Conservation (phyloP, 2,888 invertebrate species). For the Eupithecia insigniata region DNA sequence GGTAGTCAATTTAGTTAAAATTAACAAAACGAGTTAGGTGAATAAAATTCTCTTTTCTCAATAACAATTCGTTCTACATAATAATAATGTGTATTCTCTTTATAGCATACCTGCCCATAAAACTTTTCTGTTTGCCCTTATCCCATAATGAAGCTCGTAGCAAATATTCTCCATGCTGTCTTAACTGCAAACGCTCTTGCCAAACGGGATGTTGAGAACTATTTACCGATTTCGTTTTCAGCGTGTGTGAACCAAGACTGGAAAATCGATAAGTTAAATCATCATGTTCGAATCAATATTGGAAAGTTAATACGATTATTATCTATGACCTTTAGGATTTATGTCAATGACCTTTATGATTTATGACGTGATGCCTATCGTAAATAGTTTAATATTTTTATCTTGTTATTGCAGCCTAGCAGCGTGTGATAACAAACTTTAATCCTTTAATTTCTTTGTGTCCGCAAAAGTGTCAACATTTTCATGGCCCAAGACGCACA, state of each 20-base stretch:
- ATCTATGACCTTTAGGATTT: neutral
- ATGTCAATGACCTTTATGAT: neutral
- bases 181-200: conserved; percentile 69
- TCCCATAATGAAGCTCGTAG: conserved; percentile 68
- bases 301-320: neutral
- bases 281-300: neutral
- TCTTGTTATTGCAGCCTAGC: neutral
- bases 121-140: conserved; percentile 72
- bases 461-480: neutral
- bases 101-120: conserved; percentile 70
- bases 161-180: conserved; percentile 58
- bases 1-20: no score
- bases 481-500: no score
- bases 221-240: conserved; percentile 65
- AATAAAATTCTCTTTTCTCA: no score
- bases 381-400: neutral
- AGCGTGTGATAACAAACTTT: neutral
- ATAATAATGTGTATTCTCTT: no score
- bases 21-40: no score
- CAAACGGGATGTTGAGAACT: conserved; percentile 65
- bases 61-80: no score
- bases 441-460: neutral
- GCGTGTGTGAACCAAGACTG: conserved; percentile 67
- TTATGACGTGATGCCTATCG: neutral
- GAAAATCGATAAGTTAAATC: neutral